A percentile compares a stretch with the other conserved stretches of the same genome.
These are phyloP conservation scores for Heliconius ethilla DNA, from an alignment of 2,888 invertebrate genomes.

Conservation along the genomic window DNA sequence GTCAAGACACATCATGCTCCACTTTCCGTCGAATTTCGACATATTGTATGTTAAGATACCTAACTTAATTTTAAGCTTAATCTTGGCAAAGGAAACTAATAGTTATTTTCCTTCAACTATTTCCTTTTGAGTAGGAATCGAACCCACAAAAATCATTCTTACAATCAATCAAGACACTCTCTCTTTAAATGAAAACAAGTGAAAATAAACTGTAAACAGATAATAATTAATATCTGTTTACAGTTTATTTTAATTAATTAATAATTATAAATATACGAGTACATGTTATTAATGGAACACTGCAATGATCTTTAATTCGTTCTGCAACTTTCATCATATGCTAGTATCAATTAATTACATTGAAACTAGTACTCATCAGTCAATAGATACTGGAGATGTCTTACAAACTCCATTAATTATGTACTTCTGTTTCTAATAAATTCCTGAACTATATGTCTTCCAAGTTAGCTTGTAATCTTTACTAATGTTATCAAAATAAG, in stretches of 20 bases:
- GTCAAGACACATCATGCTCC: too few species aligned
- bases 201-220: too few species aligned
- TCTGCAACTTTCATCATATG: constrained; percentile 21
- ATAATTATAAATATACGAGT: background rate
- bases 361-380: background rate
- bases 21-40: too few species aligned
- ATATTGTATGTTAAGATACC: background rate
- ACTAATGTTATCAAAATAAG: too few species aligned
- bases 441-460: too few species aligned
- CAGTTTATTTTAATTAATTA: background rate
- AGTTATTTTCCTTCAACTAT: background rate
- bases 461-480: too few species aligned
- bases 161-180: too few species aligned
- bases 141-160: background rate
- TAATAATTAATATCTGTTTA: too few species aligned
- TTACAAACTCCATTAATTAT: background rate
- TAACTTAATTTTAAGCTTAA: background rate
- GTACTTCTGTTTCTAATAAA: background rate
- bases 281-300: background rate
- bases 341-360: constrained; percentile 26
- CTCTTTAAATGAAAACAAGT: too few species aligned
- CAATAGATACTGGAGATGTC: background rate
- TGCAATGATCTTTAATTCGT: constrained; percentile 13
- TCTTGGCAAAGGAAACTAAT: background rate
- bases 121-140: background rate